A percentile compares a stretch with the other conserved stretches of the same genome.
Conservation (phyloP, 2,797 vertebrate species). For the Pipistrellus kuhlii region DNA sequence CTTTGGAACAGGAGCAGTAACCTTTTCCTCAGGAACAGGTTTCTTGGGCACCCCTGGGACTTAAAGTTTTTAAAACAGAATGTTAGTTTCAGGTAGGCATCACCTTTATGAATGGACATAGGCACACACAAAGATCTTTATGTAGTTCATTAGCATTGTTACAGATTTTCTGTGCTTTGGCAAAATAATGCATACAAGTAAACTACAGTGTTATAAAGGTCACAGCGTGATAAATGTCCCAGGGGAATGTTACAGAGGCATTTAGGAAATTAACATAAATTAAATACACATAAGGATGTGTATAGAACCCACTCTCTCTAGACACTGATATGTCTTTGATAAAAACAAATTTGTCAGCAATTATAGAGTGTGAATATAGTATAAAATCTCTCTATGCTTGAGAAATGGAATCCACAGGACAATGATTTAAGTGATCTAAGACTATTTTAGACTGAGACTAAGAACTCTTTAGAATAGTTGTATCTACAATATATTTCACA, state of each 20-base stretch:
- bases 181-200: conserved; percentile 52
- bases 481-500: no score
- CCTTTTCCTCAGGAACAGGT: conserved; percentile 83
- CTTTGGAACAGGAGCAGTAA: conserved; percentile 81
- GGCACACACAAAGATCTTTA: neutral
- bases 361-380: neutral
- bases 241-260: conserved; percentile 33
- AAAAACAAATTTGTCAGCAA: neutral
- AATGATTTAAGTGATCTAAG: neutral
- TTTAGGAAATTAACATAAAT: conserved; percentile 7
- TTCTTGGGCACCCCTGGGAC: conserved; percentile 88
- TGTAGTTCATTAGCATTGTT: neutral
- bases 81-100: neutral
- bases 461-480: conserved; percentile 3
- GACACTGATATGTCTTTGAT: conserved; percentile 9
- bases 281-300: neutral
- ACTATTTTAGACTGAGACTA: neutral
- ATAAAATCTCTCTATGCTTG: neutral
- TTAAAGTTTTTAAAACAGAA: conserved; percentile 86
- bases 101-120: neutral
- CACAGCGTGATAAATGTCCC: neutral
- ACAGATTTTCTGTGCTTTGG: neutral
- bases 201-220: conserved; percentile 1
- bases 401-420: neutral
- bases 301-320: neutral